Base-by-base conservation (phyloP, 2,888 invertebrate genomes). In the Frankliniella fusca region DNA sequence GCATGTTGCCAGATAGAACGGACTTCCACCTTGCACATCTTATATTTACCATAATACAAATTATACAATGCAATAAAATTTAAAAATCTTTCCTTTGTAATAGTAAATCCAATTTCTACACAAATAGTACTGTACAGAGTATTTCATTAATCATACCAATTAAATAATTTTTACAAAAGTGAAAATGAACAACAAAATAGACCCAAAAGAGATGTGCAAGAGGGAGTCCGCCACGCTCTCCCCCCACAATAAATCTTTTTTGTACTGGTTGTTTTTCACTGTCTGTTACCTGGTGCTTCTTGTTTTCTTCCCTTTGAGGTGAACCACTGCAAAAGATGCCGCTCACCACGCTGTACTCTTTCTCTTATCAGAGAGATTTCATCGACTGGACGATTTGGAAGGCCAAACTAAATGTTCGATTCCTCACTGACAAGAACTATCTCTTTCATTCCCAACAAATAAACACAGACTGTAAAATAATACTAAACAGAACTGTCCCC, bases 21-120 rank as follows among this genome's bases (percentile, higher is more conserved):
- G 70, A 76, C 70, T 76, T 27, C 70, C 70, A 76, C 8, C 70
- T 76, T 76, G 70, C 70, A 76, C 70, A 76, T 76, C 70, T 76
- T 27, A 27, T 27, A 12, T 76, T 27, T 27, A 76, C 70, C 70
- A 76, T 76, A 76, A 76, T 76, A 76, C 70, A 76, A 76, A 76
- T 76, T 76, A 76, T 76, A 76, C 70, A 76, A 54, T 76, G 23
- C 70, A 76, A 76, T 76, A 76, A 76, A 76, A 76, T 76, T 76
- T 76, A 27, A 11, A 76, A 76, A n/a, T 76, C 23, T 76, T 76
- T 76, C 70, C 27, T 76, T 76, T 11, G 70, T 12, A 76, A 27
- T 76, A 76, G 23, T 27, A 76, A 76, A 76, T 27, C 70, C 12
- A 76, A 76, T 76, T 76, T 76, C 70, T 76, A 76, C 70, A 76